Evolutionary conservation across 1,140 invertebrate genomes (phyloP).

Genomic region (Ceratosolen fusciceps): DNA sequence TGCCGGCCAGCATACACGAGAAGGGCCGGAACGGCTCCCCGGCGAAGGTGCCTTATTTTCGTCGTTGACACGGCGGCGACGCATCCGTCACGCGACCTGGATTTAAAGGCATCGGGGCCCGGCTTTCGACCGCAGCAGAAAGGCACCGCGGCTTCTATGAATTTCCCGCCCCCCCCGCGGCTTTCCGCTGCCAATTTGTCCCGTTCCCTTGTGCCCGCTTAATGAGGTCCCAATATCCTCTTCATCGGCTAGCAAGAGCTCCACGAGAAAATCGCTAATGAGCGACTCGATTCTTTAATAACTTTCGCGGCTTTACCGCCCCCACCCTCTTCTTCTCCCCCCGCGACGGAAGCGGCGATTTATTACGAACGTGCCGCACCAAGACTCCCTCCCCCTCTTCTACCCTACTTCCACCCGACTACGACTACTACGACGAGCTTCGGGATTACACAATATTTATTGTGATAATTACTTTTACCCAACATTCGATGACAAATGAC

Average conservation of each 20-base stretch:
- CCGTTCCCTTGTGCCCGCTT: not conserved
- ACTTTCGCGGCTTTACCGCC: not conserved
- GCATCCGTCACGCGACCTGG: not conserved
- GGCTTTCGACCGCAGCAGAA: constrained; percentile 10
- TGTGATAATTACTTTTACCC: no score
- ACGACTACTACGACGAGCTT: no score
- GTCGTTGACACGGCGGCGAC: not conserved
- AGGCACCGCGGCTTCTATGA: constrained; percentile 19
- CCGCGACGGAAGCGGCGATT: not conserved
- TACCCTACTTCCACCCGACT: no score
- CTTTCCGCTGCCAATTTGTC: constrained; percentile 25
- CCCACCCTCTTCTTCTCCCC: not conserved
- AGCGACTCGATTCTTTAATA: constrained; percentile 29
- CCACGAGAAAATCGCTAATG: constrained; percentile 41
- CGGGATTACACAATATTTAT: no score
- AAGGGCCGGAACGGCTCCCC: no score
- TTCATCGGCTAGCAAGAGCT: not conserved
- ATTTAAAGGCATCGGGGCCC: not conserved
- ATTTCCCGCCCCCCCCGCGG: constrained; percentile 5
- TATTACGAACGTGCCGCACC: not conserved
- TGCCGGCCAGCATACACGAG: not conserved
- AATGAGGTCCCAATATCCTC: not conserved
- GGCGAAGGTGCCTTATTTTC: constrained; percentile 7
- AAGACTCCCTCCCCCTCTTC: no score
- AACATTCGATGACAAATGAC: no score